Evolutionary conservation across 1,140 invertebrate genomes (phyloP), one percentile per base, ranked within the genome.

Genomic region (Acromyrmex echinatior): DNA sequence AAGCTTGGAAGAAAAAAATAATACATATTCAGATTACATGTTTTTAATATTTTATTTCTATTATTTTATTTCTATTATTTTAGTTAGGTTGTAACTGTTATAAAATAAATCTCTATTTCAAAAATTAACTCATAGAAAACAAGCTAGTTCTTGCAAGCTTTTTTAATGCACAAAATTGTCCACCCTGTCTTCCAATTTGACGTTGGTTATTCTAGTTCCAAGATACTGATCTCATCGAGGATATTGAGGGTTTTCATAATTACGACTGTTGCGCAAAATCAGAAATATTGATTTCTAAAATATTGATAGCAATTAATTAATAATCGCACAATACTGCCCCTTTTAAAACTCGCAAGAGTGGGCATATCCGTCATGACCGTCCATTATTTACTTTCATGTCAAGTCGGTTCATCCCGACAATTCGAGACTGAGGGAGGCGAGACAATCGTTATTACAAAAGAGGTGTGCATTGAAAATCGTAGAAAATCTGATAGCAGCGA

Each of bases 361-460:
- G 80, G 70, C 56, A 76, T 84, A 84, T 84, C 80, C 70, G 80
- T 84, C 80, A 84, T 25, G 70, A 84, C 80, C 80, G 80, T 84
- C 80, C 80, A 84, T 84, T 84, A 28, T 62, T 84, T 84, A 84
- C 58, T 76, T 84, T 84, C 39, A 18, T 53, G 35, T 82, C 56
- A 39, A 56, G 35, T 82, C 70, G 70, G 56, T 74, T 62, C 45
- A 63, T 62, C 39, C 70, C 70, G 80, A 68, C 39, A 28, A 62
- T 49, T 62, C 58, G 39, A 84, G 25, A 25, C 56, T 49, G 53
- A 73, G 39, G 45, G 3, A 82, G 25, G 28, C 70, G 70, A 63
- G 80, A 84, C 80, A 84, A 84, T 84, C 80, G 80, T 84, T 84
- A 76, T 74, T 76, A 76, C 70, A 76, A 76, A 79, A 73, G 28